These are phyloP conservation scores for Brachylomia viminalis DNA, from an alignment of 2,888 invertebrate genomes.

Conservation along the genomic window DNA sequence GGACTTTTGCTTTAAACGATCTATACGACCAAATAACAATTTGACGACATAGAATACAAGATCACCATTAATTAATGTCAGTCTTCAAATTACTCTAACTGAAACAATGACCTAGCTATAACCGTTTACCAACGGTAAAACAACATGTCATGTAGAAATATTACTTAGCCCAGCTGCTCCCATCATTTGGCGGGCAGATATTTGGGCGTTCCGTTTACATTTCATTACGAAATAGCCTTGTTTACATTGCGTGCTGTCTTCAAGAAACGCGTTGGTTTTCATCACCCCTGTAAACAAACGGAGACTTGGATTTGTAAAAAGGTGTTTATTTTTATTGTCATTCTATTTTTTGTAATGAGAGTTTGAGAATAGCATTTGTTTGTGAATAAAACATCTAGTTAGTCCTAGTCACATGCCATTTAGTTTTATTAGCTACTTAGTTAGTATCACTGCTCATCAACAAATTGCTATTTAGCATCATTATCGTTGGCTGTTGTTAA, in stretches of 20 bases:
- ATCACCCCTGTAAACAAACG: conserved; percentile 48
- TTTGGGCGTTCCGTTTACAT: conserved; percentile 60
- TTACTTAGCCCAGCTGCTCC: conserved; percentile 45
- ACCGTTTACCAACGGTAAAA: conserved; percentile 29
- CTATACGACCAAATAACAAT: not conserved
- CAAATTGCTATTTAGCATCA: conserved; percentile 29
- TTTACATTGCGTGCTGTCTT: conserved; percentile 52
- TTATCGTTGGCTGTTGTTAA: conserved; percentile 18
- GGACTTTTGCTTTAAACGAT: not conserved
- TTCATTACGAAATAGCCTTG: conserved; percentile 62
- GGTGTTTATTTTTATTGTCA: conserved; percentile 54
- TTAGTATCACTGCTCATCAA: conserved; percentile 36
- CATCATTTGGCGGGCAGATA: conserved; percentile 54
- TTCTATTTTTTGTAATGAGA: conserved; percentile 29
- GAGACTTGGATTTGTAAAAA: conserved; percentile 47
- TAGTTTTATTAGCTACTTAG: conserved; percentile 25
- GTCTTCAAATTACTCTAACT: conserved; percentile 11
- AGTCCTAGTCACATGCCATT: conserved; percentile 6
- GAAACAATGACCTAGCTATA: conserved; percentile 3
- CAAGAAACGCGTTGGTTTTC: conserved; percentile 33
- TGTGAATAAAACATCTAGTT: conserved; percentile 26
- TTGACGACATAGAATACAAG: not conserved
- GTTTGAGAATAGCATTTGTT: conserved; percentile 12
- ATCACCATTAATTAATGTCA: not conserved
- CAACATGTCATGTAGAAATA: conserved; percentile 48